Conservation (phyloP, 2,113 vertebrate genomes). For the Oncorhynchus kisutch region DNA sequence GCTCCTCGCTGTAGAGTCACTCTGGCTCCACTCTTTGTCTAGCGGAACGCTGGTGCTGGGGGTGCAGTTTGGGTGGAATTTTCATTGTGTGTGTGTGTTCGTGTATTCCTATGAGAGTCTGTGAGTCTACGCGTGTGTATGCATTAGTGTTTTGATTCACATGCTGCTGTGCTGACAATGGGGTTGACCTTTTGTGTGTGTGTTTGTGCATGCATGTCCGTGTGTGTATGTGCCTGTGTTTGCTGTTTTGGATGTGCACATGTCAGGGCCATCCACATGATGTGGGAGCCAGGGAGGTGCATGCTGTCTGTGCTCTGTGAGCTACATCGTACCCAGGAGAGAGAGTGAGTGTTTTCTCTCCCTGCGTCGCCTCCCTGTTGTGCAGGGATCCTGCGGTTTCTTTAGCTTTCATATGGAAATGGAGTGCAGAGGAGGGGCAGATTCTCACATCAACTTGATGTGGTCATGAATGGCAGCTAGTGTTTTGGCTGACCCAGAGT, state of each 20-base stretch:
- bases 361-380: constrained; percentile 85
- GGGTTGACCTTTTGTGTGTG: constrained; percentile 49
- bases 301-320: constrained; percentile 1
- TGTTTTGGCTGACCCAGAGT: constrained; percentile 89
- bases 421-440: constrained; percentile 87
- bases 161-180: constrained; percentile 56
- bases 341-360: constrained; percentile 41
- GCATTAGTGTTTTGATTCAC: constrained; percentile 44
- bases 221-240: not conserved
- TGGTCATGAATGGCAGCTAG: constrained; percentile 94
- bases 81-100: constrained; percentile 26
- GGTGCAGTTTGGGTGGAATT: constrained; percentile 35
- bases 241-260: constrained; percentile 31
- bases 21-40: constrained; percentile 53
- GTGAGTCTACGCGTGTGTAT: constrained; percentile 37
- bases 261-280: constrained; percentile 64
- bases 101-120: constrained; percentile 11
- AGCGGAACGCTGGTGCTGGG: constrained; percentile 50
- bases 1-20: constrained; percentile 15
- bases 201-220: constrained; percentile 39
- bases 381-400: constrained; percentile 81
- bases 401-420: constrained; percentile 99
- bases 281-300: constrained; percentile 19
- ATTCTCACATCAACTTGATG: constrained; percentile 99
- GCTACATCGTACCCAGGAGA: constrained; percentile 18